phyloP scores from a whole-genome alignment of 2,113 vertebrate species.

The Xerus inauris region DNA sequence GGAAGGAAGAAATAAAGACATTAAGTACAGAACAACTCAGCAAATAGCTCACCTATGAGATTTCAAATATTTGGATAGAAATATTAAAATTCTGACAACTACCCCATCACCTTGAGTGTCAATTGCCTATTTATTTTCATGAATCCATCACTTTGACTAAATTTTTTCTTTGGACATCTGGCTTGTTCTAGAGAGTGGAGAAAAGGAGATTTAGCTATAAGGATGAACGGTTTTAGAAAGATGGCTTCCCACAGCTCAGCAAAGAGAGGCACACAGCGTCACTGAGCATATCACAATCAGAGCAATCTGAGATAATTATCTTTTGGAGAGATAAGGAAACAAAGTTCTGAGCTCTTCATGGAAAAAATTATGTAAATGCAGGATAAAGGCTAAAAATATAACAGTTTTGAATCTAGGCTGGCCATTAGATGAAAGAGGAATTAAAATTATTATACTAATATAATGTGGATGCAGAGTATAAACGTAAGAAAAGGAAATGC shows the following conservation, averaged over 20 bases:
- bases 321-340: constrained; percentile 34
- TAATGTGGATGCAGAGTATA: not conserved
- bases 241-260: not conserved
- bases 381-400: constrained; percentile 46
- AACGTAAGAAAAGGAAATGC: not conserved
- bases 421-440: constrained; percentile 44
- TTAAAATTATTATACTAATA: constrained; percentile 5
- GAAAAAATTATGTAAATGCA: constrained; percentile 37
- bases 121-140: not conserved
- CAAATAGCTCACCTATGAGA: not conserved
- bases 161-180: not conserved
- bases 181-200: not conserved
- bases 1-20: not conserved
- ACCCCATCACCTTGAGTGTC: not conserved
- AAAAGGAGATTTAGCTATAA: not conserved
- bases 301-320: constrained; percentile 19
- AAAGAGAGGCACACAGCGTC: not conserved
- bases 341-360: constrained; percentile 12
- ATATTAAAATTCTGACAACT: not conserved
- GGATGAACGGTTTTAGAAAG: constrained; percentile 3
- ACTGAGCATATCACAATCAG: not conserved
- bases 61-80: not conserved
- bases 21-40: not conserved
- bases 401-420: not conserved
- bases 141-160: not conserved